Conservation (phyloP, 2,797 vertebrate species). For the Galaxias olidus region DNA sequence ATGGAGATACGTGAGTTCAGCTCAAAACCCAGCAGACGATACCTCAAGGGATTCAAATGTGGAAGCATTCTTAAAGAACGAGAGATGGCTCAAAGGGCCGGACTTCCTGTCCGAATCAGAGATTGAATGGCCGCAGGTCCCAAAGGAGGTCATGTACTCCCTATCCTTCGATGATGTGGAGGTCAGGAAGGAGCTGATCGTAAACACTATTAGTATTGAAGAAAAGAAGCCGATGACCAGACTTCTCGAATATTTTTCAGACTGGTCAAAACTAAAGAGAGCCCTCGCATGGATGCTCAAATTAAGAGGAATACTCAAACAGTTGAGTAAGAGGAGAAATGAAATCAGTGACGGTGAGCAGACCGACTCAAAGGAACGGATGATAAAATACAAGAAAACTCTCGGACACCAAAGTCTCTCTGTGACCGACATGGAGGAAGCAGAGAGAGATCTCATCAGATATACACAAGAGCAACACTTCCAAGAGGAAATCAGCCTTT, state of each 20-base stretch:
- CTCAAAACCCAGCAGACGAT: constrained; percentile 18
- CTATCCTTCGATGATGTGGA: constrained; percentile 12
- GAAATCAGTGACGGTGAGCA: neutral
- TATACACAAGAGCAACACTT: constrained; percentile 8
- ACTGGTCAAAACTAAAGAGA: no score
- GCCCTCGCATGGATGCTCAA: constrained; percentile 13
- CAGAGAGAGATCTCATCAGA: neutral
- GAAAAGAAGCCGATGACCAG: no score
- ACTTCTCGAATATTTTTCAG: no score
- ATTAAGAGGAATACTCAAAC: neutral
- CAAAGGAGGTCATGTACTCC: no score
- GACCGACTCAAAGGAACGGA: neutral
- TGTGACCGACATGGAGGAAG: neutral
- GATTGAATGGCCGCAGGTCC: constrained; percentile 1
- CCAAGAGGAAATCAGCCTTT: no score
- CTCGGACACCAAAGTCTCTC: neutral
- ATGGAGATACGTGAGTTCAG: constrained; percentile 15
- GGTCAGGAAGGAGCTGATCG: neutral
- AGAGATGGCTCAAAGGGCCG: constrained; percentile 18
- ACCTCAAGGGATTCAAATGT: neutral
- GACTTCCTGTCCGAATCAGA: constrained; percentile 2
- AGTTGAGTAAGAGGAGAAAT: constrained; percentile 3
- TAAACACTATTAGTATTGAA: neutral
- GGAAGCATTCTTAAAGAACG: neutral
- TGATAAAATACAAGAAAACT: neutral